phyloP scores from a whole-genome alignment of 2,113 vertebrate genomes.

The Chionomys nivalis region DNA sequence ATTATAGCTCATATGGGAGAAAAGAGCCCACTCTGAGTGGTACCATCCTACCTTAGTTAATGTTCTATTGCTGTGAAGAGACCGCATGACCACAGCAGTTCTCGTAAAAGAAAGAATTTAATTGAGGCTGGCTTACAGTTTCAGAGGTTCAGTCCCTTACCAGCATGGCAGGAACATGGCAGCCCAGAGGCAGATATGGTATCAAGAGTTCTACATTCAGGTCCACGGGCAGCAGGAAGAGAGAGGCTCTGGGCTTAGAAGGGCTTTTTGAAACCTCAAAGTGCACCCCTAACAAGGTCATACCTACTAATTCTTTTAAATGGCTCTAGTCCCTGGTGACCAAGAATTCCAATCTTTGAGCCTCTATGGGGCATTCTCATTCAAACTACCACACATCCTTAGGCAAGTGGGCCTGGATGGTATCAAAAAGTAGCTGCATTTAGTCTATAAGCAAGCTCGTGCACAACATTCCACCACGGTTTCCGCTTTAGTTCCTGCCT shows the following conservation, averaged over 20 bases:
- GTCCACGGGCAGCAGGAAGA: neutral
- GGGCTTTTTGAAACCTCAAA: neutral
- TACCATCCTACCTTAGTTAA: neutral
- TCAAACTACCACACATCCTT: neutral
- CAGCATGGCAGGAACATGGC: neutral
- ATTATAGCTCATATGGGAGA: neutral
- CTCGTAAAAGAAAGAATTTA: neutral
- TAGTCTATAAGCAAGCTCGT: neutral
- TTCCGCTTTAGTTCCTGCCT: neutral
- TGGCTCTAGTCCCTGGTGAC: neutral
- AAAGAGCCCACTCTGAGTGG: too few relatives aligned
- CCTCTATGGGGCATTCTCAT: neutral
- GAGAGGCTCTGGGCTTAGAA: neutral
- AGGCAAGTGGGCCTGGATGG: neutral
- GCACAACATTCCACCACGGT: rapidly evolving
- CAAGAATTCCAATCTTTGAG: neutral
- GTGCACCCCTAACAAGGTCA: neutral
- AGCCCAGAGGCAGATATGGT: neutral
- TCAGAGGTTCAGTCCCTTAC: neutral
- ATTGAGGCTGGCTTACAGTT: neutral
- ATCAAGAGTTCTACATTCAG: neutral
- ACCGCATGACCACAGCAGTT: neutral
- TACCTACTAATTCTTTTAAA: neutral
- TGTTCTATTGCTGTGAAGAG: neutral
- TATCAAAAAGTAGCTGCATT: neutral